Percentiles rank a stretch among this genome's conserved stretches.
These are phyloP conservation scores for Hypselothyrea guttata DNA, from an alignment of 2,888 invertebrate species.

Conservation along the genomic window DNA sequence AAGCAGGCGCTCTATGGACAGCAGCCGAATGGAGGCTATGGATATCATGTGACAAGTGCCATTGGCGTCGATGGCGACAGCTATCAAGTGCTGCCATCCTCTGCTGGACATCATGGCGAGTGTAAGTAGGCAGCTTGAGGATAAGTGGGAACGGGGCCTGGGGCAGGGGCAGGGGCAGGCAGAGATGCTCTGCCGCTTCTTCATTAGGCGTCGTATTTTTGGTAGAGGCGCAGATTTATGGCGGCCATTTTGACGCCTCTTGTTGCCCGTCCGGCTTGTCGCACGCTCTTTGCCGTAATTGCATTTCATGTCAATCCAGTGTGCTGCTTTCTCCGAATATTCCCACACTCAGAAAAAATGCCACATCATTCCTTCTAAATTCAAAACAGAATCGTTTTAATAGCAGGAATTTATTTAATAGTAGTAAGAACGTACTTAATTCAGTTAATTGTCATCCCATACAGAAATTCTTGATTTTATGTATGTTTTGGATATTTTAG, in stretches of 20 bases:
- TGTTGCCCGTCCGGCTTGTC: constrained; percentile 11
- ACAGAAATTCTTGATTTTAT: no score
- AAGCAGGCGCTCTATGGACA: constrained; percentile 49
- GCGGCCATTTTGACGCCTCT: constrained; percentile 70
- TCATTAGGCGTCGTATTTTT: constrained; percentile 51
- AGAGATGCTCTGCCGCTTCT: constrained; percentile 18
- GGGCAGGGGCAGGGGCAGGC: constrained; percentile 5
- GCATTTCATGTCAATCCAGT: constrained; percentile 74
- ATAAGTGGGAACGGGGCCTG: not conserved
- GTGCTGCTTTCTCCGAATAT: constrained; percentile 6
- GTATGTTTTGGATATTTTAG: no score
- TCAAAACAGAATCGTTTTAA: no score
- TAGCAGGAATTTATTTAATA: no score
- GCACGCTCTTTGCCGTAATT: constrained; percentile 60
- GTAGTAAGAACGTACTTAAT: no score
- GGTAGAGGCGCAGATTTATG: constrained; percentile 56
- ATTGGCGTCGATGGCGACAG: constrained; percentile 79
- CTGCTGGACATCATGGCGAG: constrained; percentile 69
- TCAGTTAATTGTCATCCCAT: no score
- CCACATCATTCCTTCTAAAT: no score
- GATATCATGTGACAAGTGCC: constrained; percentile 80
- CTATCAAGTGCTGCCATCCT: constrained; percentile 80
- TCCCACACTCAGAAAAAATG: no score
- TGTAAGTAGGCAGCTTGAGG: constrained; percentile 69
- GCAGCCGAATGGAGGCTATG: constrained; percentile 66